phyloP scores from a whole-genome alignment of 2,888 invertebrate genomes.

The Tridacna gigas region DNA sequence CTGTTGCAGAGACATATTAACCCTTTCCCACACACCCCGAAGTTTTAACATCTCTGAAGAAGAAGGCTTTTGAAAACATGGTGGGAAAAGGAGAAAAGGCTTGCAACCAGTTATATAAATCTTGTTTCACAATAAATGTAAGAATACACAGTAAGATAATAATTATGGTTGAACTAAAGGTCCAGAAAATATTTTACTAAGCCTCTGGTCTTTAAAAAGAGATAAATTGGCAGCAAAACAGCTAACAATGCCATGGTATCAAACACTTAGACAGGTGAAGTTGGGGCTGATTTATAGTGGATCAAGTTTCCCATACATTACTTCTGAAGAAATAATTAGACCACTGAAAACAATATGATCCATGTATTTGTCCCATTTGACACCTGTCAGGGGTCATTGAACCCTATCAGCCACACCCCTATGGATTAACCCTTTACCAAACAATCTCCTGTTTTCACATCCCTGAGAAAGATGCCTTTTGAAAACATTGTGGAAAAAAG shows the following conservation, averaged over 20 bases:
- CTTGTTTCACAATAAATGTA: no score
- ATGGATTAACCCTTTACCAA: background rate
- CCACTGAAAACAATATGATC: constrained; percentile 19
- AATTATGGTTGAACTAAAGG: no score
- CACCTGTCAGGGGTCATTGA: constrained; percentile 13
- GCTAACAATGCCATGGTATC: constrained; percentile 6
- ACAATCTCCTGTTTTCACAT: background rate
- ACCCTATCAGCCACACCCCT: no score
- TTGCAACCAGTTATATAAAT: background rate
- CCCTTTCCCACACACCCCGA: background rate
- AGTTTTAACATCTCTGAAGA: background rate
- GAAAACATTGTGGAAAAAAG: background rate
- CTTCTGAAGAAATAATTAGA: constrained; percentile 30
- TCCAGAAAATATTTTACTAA: no score
- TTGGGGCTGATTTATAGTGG: constrained; percentile 2
- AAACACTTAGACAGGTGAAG: background rate
- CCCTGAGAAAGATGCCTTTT: background rate
- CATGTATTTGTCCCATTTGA: constrained; percentile 1
- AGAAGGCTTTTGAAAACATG: constrained; percentile 14
- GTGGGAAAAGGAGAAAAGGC: background rate
- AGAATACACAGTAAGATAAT: no score
- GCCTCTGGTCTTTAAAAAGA: background rate
- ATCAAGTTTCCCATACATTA: constrained; percentile 18
- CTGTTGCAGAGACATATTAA: no score
- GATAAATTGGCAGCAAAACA: background rate